phyloP scores from a whole-genome alignment of 1,140 invertebrate genomes.

The Akabosia matsudoensis region DNA sequence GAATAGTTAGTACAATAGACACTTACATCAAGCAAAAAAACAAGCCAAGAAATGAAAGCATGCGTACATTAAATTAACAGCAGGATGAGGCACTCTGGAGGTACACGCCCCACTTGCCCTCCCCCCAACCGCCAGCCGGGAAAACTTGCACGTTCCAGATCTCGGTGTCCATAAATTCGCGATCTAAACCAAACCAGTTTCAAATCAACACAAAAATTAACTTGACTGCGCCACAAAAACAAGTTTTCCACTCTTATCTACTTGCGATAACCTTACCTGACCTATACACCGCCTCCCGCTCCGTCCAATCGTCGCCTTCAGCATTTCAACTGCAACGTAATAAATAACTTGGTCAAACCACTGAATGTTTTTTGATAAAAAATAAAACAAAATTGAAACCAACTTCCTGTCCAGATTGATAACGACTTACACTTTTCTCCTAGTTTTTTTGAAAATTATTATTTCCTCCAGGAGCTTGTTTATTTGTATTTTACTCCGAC shows the following conservation, averaged over 20 bases:
- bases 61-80: constrained; percentile 10
- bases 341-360: too few relatives aligned
- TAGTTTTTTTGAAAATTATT: too few relatives aligned
- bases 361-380: too few relatives aligned
- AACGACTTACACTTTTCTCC: too few relatives aligned
- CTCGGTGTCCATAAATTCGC: constrained; percentile 7
- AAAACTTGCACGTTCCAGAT: constrained; percentile 15
- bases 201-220: neutral
- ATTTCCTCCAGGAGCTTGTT: too few relatives aligned
- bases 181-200: neutral
- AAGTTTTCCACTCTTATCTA: neutral
- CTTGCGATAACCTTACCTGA: neutral
- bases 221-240: too few relatives aligned
- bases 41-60: neutral
- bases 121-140: neutral
- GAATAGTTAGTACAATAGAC: neutral
- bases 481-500: too few relatives aligned
- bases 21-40: neutral
- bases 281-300: neutral
- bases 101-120: neutral
- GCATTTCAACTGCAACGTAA: neutral
- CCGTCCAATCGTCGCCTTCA: constrained; percentile 8
- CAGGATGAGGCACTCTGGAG: neutral
- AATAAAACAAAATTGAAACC: too few relatives aligned
- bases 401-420: too few relatives aligned